These are phyloP conservation scores for Parnassius apollo DNA, from an alignment of 2,888 invertebrate genomes.

Conservation along the genomic window DNA sequence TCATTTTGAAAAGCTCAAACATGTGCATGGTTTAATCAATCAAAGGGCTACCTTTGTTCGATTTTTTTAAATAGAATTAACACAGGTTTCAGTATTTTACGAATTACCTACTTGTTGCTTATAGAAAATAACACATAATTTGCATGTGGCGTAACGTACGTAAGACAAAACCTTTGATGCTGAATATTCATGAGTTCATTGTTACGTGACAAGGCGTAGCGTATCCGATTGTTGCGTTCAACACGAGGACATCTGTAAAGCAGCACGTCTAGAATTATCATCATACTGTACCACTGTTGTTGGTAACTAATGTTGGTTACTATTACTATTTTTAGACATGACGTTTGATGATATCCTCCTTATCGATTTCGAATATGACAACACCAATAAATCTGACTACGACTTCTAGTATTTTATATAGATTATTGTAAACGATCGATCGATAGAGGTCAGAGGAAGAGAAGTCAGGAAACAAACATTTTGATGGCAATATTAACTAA, in stretches of 20 bases:
- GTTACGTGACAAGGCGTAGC: constrained; percentile 40
- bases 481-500: no score
- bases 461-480: no score
- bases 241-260: constrained; percentile 33
- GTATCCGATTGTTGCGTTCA: constrained; percentile 37
- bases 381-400: neutral
- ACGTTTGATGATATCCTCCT: neutral
- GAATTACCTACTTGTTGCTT: constrained; percentile 1
- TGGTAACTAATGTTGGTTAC: neutral
- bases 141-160: constrained; percentile 9
- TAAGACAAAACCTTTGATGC: constrained; percentile 36
- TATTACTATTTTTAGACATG: no score
- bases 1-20: no score
- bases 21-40: no score
- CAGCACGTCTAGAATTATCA: neutral
- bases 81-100: neutral
- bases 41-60: no score
- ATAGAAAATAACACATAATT: constrained; percentile 3
- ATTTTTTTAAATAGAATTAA: no score
- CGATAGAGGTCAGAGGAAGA: no score
- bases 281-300: neutral
- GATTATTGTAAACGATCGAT: no score
- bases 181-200: constrained; percentile 44
- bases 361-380: neutral
- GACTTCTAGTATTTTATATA: neutral